A percentile compares a stretch with the other conserved stretches of the same genome.
phyloP scores from a whole-genome alignment of 2,888 invertebrate species.

The Loripinus fragilis region DNA sequence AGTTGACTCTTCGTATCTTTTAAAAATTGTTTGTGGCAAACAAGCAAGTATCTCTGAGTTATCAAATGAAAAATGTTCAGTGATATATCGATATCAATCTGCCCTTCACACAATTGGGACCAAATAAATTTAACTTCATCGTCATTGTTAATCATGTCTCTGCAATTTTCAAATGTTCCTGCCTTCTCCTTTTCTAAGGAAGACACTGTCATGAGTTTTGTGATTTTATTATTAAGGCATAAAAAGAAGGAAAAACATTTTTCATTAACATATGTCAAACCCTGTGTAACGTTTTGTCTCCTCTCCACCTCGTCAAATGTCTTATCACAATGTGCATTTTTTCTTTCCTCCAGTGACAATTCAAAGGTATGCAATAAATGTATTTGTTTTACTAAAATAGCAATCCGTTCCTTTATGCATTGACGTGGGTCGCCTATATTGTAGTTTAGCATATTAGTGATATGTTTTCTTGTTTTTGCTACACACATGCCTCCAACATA shows the following conservation, averaged over 20 bases:
- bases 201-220: not conserved
- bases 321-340: constrained; percentile 21
- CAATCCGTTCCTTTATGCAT: not conserved
- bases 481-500: constrained; percentile 48
- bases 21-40: constrained; percentile 44
- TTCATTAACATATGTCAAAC: constrained; percentile 36
- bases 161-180: constrained; percentile 30
- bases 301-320: constrained; percentile 39
- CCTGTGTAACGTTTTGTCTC: constrained; percentile 36
- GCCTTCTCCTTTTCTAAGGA: constrained; percentile 9
- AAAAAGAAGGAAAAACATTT: constrained; percentile 32
- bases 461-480: constrained; percentile 28
- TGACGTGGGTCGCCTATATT: constrained; percentile 17
- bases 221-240: constrained; percentile 8
- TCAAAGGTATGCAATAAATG: not conserved
- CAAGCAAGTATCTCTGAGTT: constrained; percentile 17
- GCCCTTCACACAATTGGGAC: not conserved
- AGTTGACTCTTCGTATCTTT: constrained; percentile 32
- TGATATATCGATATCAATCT: not conserved
- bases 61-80: not conserved
- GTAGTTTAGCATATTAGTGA: not conserved
- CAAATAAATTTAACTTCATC: not conserved
- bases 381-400: not conserved
- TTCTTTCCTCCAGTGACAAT: not conserved
- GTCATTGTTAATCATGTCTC: not conserved